phyloP scores from a whole-genome alignment of 1,140 invertebrate genomes.

The Zeugodacus cucurbitae region DNA sequence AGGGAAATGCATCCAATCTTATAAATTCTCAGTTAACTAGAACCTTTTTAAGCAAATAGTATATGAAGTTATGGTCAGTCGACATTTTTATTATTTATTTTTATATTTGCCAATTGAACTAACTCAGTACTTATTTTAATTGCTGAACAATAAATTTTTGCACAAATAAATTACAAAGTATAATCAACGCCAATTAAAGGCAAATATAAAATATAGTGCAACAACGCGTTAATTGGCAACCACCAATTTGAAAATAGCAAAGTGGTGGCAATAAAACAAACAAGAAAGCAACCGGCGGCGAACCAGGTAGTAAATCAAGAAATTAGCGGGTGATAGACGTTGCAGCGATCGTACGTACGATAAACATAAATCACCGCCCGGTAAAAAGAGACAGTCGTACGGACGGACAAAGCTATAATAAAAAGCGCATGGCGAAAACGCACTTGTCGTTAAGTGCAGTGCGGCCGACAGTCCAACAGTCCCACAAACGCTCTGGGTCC shows the following conservation, averaged over 20 bases:
- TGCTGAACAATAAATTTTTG: not conserved
- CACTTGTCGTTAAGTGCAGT: not conserved
- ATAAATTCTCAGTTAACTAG: too few species aligned
- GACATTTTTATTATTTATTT: too few species aligned
- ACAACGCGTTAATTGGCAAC: constrained; percentile 1
- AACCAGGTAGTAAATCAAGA: constrained; percentile 4
- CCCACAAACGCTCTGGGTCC: not conserved
- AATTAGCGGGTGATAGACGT: not conserved
- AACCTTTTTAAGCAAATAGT: too few species aligned
- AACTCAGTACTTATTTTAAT: too few species aligned
- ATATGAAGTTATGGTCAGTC: too few species aligned
- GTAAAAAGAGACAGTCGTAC: not conserved
- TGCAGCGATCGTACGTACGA: not conserved
- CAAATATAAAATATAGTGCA: not conserved
- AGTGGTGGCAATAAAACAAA: not conserved
- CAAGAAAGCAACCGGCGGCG: not conserved
- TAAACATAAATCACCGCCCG: constrained; percentile 9
- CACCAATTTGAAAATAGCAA: not conserved
- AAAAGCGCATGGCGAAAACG: not conserved
- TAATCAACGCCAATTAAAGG: not conserved
- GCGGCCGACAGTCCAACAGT: not conserved
- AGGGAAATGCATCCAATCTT: too few species aligned
- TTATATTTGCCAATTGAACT: too few species aligned
- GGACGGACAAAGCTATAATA: not conserved
- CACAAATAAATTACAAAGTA: not conserved